Evolutionary conservation across 2,797 vertebrate genomes (phyloP).

Genomic region (Scyliorhinus canicula): DNA sequence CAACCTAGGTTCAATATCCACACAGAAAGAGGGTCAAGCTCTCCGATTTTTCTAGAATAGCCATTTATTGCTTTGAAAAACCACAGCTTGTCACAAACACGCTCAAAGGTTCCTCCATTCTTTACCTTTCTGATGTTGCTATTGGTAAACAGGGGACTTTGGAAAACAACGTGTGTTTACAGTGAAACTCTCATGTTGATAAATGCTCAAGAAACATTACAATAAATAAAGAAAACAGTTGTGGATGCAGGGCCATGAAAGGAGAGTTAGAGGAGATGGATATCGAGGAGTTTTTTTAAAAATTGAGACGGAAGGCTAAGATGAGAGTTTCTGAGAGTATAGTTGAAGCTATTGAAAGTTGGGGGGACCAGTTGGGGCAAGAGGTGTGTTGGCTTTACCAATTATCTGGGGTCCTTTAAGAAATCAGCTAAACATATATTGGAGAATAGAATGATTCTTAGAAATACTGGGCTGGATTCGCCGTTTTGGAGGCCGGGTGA

Average conservation of each 20-base stretch:
- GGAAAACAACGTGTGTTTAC: neutral
- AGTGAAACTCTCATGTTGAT: neutral
- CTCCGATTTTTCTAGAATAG: neutral
- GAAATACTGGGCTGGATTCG: no score
- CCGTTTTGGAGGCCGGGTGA: no score
- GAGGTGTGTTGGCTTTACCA: no score
- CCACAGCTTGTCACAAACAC: neutral
- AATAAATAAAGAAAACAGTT: neutral
- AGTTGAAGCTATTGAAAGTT: no score
- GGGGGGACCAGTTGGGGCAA: no score
- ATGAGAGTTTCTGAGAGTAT: neutral
- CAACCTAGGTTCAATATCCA: neutral
- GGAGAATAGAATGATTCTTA: no score
- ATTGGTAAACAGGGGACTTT: neutral
- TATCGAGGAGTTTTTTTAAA: neutral
- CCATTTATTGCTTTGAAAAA: neutral
- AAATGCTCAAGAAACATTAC: neutral
- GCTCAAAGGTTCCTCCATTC: neutral
- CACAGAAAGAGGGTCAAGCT: no score
- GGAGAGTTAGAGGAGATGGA: neutral
- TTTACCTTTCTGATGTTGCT: neutral
- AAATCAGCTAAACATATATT: no score
- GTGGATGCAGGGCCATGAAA: neutral
- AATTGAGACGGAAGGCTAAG: no score
- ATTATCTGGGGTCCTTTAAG: no score